phyloP scores from a whole-genome alignment of 2,797 vertebrate genomes.

The Acipenser oxyrinchus region DNA sequence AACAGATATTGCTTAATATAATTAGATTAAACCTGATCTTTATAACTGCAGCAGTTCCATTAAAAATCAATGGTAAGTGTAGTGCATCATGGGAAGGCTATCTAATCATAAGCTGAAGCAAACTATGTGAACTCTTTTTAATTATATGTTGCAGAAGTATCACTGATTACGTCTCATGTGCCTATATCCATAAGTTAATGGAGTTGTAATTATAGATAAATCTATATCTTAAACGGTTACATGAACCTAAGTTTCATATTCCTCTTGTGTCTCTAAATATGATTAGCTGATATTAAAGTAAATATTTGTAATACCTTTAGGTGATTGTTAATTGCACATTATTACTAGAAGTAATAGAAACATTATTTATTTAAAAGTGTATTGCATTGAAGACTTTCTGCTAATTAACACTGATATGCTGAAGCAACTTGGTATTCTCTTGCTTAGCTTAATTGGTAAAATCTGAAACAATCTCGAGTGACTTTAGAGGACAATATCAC shows the following conservation, averaged over 20 bases:
- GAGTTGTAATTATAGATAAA: constrained; percentile 22
- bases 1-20: too few species aligned
- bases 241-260: constrained; percentile 17
- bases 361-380: constrained; percentile 20
- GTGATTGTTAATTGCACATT: constrained; percentile 26
- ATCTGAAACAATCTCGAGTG: constrained; percentile 19
- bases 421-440: constrained; percentile 23
- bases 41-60: neutral
- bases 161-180: constrained; percentile 5
- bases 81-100: constrained; percentile 2
- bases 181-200: constrained; percentile 1
- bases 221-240: constrained; percentile 19
- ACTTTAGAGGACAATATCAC: neutral
- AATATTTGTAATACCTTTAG: constrained; percentile 36
- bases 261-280: constrained; percentile 15
- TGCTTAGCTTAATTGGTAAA: constrained; percentile 24
- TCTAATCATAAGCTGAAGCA: constrained; percentile 7
- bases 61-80: constrained; percentile 5
- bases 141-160: neutral
- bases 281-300: constrained; percentile 26
- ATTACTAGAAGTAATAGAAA: constrained; percentile 22
- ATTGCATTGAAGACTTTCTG: constrained; percentile 23
- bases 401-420: constrained; percentile 35
- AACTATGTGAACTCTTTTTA: neutral
- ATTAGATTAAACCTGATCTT: too few species aligned